Conservation (phyloP, 2,797 vertebrate species). For the Ammospiza maritima region DNA sequence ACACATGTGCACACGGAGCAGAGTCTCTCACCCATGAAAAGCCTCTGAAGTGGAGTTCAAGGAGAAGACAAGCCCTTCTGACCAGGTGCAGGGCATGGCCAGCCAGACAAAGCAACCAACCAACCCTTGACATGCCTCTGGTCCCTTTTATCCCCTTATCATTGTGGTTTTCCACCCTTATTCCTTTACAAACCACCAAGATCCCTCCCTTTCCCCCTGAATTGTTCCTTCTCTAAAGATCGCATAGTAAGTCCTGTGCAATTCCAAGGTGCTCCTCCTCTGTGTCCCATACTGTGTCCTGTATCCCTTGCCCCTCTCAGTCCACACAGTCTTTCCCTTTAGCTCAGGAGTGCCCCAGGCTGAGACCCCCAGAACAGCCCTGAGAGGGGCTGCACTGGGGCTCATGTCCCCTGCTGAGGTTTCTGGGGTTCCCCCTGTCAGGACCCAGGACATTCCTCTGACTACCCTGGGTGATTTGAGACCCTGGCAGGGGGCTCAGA, state of each 20-base stretch:
- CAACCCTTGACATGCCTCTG: background rate
- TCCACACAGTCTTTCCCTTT: background rate
- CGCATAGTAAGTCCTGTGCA: background rate
- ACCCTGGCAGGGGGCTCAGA: background rate
- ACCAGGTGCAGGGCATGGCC: background rate
- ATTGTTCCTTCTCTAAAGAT: background rate
- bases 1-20: background rate
- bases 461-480: background rate
- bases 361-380: background rate
- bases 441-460: background rate
- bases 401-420: rapidly evolving
- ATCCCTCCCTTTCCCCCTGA: background rate
- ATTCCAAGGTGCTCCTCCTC: background rate
- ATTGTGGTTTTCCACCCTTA: background rate
- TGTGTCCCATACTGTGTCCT: background rate
- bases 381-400: rapidly evolving
- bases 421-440: background rate
- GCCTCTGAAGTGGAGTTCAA: background rate
- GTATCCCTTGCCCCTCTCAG: rapidly evolving
- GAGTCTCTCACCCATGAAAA: background rate
- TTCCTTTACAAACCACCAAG: background rate
- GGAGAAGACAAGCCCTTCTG: background rate
- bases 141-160: background rate
- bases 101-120: background rate
- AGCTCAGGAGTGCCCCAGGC: background rate